Conservation (phyloP, 2,797 vertebrate genomes). For the Oophaga sylvatica region DNA sequence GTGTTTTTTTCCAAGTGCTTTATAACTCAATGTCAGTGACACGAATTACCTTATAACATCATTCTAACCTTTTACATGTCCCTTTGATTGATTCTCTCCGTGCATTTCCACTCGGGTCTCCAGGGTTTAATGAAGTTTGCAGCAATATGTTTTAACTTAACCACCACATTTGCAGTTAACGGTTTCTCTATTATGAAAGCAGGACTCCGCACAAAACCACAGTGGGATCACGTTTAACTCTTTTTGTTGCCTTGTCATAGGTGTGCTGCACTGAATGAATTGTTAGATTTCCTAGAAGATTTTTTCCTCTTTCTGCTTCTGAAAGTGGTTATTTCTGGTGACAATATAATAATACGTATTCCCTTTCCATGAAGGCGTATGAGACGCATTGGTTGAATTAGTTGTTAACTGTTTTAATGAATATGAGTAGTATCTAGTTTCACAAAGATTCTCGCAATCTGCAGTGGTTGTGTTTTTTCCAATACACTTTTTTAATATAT, state of each 20-base stretch:
- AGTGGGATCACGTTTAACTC: constrained; percentile 20
- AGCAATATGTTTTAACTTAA: constrained; percentile 34
- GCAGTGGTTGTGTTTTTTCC: not conserved
- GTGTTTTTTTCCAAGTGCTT: constrained; percentile 64
- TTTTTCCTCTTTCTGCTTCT: not conserved
- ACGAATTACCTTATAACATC: constrained; percentile 64
- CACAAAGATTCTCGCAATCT: not conserved
- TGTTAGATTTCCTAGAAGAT: not conserved
- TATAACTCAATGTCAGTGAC: constrained; percentile 65
- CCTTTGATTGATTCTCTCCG: constrained; percentile 63
- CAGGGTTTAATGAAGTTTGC: constrained; percentile 41
- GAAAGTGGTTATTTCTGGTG: constrained; percentile 10
- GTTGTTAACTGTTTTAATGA: not conserved
- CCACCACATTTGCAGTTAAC: constrained; percentile 34
- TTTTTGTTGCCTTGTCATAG: constrained; percentile 19
- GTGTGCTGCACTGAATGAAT: not conserved
- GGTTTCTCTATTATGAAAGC: constrained; percentile 28
- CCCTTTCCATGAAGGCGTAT: not conserved
- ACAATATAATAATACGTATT: not conserved
- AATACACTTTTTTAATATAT: not conserved
- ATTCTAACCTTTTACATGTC: constrained; percentile 64
- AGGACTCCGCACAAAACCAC: constrained; percentile 17
- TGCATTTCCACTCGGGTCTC: constrained; percentile 27
- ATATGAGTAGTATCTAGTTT: not conserved
- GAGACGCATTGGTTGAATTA: not conserved